A percentile compares a stretch with the other conserved stretches of the same genome.
phyloP scores from a whole-genome alignment of 2,113 vertebrate genomes.

The Oncorhynchus gorbuscha region DNA sequence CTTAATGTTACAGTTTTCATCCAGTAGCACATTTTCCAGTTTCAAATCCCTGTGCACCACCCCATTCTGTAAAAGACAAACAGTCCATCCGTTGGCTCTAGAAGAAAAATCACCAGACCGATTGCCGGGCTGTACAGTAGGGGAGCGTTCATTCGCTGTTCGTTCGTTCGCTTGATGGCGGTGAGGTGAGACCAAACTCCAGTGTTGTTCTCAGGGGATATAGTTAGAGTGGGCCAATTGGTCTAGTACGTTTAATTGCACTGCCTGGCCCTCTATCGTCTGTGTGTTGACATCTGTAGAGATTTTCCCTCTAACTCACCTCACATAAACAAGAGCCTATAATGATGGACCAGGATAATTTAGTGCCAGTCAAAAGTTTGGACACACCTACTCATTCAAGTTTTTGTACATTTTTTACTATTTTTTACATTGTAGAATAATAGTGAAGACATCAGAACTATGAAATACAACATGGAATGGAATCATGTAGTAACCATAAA shows the following conservation, averaged over 20 bases:
- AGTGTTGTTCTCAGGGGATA: constrained; percentile 48
- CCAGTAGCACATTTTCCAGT: constrained; percentile 98
- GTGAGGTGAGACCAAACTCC: background rate
- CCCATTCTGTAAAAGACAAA: constrained; percentile 81
- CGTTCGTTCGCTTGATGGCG: too few species aligned
- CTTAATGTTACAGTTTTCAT: constrained; percentile 99
- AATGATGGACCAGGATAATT: constrained; percentile 61
- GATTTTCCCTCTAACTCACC: constrained; percentile 37
- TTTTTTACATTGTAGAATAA: too few species aligned
- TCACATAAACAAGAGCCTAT: constrained; percentile 57
- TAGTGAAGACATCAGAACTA: too few species aligned
- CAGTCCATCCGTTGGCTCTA: background rate
- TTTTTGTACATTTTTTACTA: too few species aligned
- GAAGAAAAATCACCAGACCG: too few species aligned
- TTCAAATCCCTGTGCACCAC: constrained; percentile 98
- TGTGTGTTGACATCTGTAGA: constrained; percentile 58
- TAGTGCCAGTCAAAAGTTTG: too few species aligned
- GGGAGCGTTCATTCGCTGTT: background rate
- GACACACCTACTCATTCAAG: too few species aligned
- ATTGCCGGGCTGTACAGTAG: too few species aligned
- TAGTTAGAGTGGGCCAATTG: constrained; percentile 39
- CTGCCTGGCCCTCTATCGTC: constrained; percentile 42
- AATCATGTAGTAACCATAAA: too few species aligned
- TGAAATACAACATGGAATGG: too few species aligned
- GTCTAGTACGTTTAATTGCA: constrained; percentile 53